A percentile compares a stretch with the other conserved stretches of the same genome.
Evolutionary conservation across 2,797 vertebrate species (phyloP).

Genomic region (Columba guinea): DNA sequence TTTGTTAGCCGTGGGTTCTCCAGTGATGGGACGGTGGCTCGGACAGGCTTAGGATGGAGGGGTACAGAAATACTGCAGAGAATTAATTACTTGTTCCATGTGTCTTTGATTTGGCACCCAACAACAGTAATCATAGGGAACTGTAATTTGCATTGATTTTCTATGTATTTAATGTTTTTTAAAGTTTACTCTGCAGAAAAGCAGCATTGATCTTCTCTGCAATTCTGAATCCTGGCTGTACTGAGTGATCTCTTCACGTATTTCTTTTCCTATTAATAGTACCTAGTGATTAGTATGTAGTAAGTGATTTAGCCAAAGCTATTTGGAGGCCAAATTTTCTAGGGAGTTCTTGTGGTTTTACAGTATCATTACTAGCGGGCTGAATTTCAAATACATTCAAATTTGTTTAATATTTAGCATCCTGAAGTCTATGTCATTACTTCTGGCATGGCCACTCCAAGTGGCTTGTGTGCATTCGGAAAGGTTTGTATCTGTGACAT

Average conservation of each 20-base stretch:
- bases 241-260: background rate
- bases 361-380: background rate
- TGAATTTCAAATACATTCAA: conserved; percentile 20
- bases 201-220: background rate
- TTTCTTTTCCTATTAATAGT: conserved; percentile 30
- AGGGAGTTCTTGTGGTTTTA: background rate
- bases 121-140: background rate
- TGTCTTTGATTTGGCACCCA: conserved; percentile 10
- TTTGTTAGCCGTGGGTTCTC: background rate
- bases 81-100: background rate
- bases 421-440: background rate
- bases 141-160: conserved; percentile 29
- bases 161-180: background rate
- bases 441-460: background rate
- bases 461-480: background rate
- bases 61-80: background rate
- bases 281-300: conserved; percentile 6
- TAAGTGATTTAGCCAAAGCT: conserved; percentile 23
- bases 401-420: conserved; percentile 13
- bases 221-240: background rate
- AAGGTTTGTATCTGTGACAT: background rate
- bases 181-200: conserved; percentile 23
- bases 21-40: background rate
- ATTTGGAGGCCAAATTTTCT: conserved; percentile 26
- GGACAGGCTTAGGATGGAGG: background rate